These are phyloP conservation scores for Nerophis ophidion DNA, from an alignment of 2,113 vertebrate species.

Conservation along the genomic window DNA sequence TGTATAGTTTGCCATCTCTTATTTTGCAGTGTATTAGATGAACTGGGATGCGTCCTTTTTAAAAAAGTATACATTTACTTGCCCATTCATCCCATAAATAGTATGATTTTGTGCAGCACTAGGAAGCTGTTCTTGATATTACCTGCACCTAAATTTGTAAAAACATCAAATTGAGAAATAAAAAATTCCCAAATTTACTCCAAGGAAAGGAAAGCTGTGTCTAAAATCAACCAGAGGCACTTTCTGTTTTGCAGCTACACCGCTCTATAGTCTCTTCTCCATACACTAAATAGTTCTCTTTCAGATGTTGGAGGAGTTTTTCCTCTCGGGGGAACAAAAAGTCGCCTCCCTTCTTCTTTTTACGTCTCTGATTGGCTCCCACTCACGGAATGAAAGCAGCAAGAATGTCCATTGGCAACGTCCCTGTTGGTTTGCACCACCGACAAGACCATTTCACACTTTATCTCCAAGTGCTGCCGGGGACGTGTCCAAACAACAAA, in stretches of 20 bases:
- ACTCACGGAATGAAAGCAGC: slow-evolving; percentile 54
- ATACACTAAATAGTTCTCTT: slow-evolving; percentile 24
- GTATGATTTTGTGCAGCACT: background rate
- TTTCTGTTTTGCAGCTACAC: slow-evolving; percentile 37
- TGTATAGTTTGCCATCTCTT: too few species aligned
- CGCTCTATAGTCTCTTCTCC: slow-evolving; percentile 29
- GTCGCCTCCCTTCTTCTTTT: slow-evolving; percentile 17
- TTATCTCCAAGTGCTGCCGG: slow-evolving; percentile 56
- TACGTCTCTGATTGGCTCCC: slow-evolving; percentile 52
- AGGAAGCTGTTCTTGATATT: slow-evolving; percentile 5
- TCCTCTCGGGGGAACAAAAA: slow-evolving; percentile 10
- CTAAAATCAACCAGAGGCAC: slow-evolving; percentile 45
- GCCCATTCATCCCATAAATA: background rate
- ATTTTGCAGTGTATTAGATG: too few species aligned
- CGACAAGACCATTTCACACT: slow-evolving; percentile 20
- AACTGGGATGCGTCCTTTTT: too few species aligned
- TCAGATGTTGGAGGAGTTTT: slow-evolving; percentile 12
- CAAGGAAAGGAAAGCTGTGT: slow-evolving; percentile 9
- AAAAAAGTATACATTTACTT: too few species aligned
- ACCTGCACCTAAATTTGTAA: slow-evolving; percentile 21
- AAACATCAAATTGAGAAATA: slow-evolving; percentile 33
- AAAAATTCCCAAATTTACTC: slow-evolving; percentile 8
- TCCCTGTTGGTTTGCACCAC: slow-evolving; percentile 45
- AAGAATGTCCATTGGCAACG: slow-evolving; percentile 56
- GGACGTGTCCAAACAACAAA: background rate